phyloP scores from a whole-genome alignment of 1,140 invertebrate genomes.

The Oryctes rhinoceros region DNA sequence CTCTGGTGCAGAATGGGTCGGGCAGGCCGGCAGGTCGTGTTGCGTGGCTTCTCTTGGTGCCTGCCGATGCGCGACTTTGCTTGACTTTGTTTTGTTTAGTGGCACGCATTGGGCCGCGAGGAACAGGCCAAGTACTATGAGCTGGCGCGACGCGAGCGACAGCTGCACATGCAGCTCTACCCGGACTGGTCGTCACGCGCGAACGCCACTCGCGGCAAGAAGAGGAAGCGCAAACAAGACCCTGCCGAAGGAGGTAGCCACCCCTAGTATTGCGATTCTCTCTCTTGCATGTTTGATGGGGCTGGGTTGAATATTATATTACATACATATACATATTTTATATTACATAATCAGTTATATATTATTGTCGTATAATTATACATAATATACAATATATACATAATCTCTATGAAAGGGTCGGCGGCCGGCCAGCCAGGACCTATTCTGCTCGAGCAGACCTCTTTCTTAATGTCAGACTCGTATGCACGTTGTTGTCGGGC shows the following conservation, averaged over 20 bases:
- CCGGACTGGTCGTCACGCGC: constrained; percentile 98
- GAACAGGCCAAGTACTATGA: constrained; percentile 99
- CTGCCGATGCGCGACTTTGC: constrained; percentile 54
- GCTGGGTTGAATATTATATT: constrained; percentile 50
- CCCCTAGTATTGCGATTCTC: constrained; percentile 51
- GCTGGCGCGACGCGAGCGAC: constrained; percentile 95
- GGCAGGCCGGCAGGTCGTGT: constrained; percentile 55
- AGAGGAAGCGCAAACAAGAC: constrained; percentile 99
- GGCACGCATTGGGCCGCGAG: constrained; percentile 97
- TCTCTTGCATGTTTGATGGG: constrained; percentile 59
- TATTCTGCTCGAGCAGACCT: constrained; percentile 57
- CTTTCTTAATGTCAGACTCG: constrained; percentile 44
- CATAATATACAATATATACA: constrained; percentile 26
- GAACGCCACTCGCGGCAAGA: constrained; percentile 97
- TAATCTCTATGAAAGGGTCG: constrained; percentile 38
- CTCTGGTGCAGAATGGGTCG: constrained; percentile 56
- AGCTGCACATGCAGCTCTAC: constrained; percentile 98
- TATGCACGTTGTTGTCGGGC: constrained; percentile 54
- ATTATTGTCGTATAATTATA: constrained; percentile 53
- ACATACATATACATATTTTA: constrained; percentile 51
- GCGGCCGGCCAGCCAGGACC: constrained; percentile 59
- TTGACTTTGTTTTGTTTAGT: constrained; percentile 71
- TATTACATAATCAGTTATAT: constrained; percentile 58
- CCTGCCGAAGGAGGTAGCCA: constrained; percentile 91
- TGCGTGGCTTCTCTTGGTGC: constrained; percentile 55